phyloP scores from a whole-genome alignment of 2,888 invertebrate genomes.

The Folsomia manolachei region DNA sequence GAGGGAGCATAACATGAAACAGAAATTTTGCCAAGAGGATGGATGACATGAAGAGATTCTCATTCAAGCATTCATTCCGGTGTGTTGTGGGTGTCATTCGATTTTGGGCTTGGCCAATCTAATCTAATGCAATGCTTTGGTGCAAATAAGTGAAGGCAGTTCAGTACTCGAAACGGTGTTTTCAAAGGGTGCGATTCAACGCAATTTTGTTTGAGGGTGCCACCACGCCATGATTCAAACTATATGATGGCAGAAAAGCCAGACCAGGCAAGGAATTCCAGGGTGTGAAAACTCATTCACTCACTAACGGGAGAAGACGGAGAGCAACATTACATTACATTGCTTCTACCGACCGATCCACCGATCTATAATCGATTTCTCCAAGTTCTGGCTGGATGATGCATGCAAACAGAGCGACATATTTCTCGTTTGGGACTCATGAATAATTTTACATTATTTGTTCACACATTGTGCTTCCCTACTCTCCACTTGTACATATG shows the following conservation, averaged over 20 bases:
- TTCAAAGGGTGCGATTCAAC: too few relatives aligned
- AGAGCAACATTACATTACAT: too few relatives aligned
- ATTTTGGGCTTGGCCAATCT: too few relatives aligned
- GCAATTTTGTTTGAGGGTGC: too few relatives aligned
- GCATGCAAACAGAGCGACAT: slow-evolving; percentile 12
- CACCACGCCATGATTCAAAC: too few relatives aligned
- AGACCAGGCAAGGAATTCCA: too few relatives aligned
- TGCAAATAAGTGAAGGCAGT: too few relatives aligned
- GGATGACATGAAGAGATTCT: not conserved
- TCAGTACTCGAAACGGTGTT: too few relatives aligned
- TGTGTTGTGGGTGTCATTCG: not conserved
- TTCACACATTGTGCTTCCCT: not conserved
- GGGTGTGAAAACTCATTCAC: not conserved
- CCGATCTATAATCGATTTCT: slow-evolving; percentile 20
- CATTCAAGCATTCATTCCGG: too few relatives aligned
- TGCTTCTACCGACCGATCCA: too few relatives aligned
- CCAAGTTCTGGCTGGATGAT: slow-evolving; percentile 16
- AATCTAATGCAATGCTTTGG: too few relatives aligned
- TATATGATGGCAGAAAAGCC: too few relatives aligned
- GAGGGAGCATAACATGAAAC: not conserved
- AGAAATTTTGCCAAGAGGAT: not conserved
- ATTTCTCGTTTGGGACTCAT: slow-evolving; percentile 11
- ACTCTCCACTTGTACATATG: not conserved
- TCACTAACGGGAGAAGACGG: not conserved
- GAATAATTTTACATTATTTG: slow-evolving; percentile 25